Conservation (phyloP, 1,140 invertebrate genomes). For the Episyrphus balteatus region DNA sequence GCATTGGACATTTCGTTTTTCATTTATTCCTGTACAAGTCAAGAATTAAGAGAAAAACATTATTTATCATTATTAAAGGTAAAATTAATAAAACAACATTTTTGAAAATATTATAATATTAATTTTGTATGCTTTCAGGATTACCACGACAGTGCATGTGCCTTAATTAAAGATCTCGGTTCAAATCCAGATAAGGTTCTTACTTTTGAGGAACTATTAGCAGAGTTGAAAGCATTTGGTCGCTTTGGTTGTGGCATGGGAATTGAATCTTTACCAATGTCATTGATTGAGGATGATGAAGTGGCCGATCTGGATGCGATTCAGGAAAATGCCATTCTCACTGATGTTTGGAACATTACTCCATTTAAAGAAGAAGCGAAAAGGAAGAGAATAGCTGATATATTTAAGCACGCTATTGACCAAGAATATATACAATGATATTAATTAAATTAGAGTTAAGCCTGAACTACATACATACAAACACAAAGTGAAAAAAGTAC, state of each 20-base stretch:
- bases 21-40: constrained; percentile 49
- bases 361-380: constrained; percentile 43
- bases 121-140: constrained; percentile 6
- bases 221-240: constrained; percentile 48
- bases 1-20: constrained; percentile 50
- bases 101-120: background rate
- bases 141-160: constrained; percentile 46
- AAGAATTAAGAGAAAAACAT: constrained; percentile 43
- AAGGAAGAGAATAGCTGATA: constrained; percentile 44
- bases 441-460: no score
- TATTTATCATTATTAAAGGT: constrained; percentile 45
- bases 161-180: constrained; percentile 44
- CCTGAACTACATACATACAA: no score
- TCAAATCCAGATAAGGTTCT: constrained; percentile 48
- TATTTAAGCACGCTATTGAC: constrained; percentile 52
- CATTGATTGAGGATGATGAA: constrained; percentile 46
- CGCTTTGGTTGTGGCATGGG: constrained; percentile 48
- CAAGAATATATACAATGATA: constrained; percentile 43
- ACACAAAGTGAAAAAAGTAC: no score
- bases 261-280: constrained; percentile 50
- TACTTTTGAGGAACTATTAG: constrained; percentile 39
- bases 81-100: background rate
- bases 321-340: constrained; percentile 40
- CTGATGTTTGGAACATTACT: constrained; percentile 42
- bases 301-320: constrained; percentile 50